phyloP scores from a whole-genome alignment of 2,113 vertebrate species.

The Elgaria multicarinata region DNA sequence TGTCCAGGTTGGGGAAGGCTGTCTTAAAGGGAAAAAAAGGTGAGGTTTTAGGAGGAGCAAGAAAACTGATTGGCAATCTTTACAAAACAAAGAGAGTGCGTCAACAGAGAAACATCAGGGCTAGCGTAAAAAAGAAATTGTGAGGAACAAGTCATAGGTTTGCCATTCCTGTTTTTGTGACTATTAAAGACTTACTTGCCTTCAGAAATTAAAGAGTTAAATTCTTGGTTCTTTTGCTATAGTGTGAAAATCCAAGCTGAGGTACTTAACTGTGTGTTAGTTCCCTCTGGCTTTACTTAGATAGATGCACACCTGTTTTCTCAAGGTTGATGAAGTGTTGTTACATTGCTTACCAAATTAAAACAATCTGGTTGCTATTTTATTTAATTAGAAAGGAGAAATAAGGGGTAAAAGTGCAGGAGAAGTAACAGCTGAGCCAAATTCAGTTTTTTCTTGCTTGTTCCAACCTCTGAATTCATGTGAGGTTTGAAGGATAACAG shows the following conservation, averaged over 20 bases:
- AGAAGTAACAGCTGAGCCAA: background rate
- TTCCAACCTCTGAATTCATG: background rate
- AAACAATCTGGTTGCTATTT: constrained; percentile 61
- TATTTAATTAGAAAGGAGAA: constrained; percentile 21
- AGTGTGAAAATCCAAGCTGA: constrained; percentile 21
- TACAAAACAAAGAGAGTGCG: background rate
- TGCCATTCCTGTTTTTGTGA: background rate
- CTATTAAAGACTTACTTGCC: constrained; percentile 14
- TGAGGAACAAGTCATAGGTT: background rate
- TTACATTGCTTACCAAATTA: constrained; percentile 51
- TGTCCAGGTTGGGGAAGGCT: background rate
- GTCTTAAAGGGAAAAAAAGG: background rate
- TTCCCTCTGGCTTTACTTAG: constrained; percentile 53
- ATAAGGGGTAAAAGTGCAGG: constrained; percentile 19
- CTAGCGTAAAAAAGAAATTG: background rate
- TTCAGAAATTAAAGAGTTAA: constrained; percentile 46
- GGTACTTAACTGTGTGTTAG: constrained; percentile 52
- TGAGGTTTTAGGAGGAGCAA: background rate
- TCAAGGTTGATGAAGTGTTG: constrained; percentile 70
- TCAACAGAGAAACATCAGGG: background rate
- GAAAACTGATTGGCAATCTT: background rate
- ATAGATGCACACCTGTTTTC: constrained; percentile 70
- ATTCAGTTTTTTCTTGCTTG: background rate
- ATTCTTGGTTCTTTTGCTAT: constrained; percentile 21
- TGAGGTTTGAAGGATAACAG: background rate